These are phyloP conservation scores for Apostichopus japonicus DNA, from an alignment of 35 echinoderm and acorn worm genomes.

Conservation along the genomic window DNA sequence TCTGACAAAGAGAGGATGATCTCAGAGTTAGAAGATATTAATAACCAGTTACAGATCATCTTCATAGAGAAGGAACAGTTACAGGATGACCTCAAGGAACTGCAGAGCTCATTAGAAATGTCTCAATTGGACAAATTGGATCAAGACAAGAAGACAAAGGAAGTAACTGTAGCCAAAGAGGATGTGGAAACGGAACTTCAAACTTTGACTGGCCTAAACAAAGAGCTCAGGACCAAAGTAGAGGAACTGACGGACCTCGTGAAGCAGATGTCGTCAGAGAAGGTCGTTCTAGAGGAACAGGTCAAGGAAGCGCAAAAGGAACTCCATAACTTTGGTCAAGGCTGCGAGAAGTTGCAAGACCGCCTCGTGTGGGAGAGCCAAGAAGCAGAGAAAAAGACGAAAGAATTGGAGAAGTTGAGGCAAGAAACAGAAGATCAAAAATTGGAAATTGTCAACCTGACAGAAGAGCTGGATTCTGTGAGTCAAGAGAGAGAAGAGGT, in stretches of 20 bases:
- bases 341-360: slow-evolving; percentile 36
- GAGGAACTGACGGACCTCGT: slow-evolving; percentile 13
- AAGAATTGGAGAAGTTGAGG: slow-evolving; percentile 21
- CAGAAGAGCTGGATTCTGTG: slow-evolving; percentile 47
- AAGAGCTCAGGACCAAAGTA: slow-evolving; percentile 28
- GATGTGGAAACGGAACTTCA: background rate
- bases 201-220: slow-evolving; percentile 46
- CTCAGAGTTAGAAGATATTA: background rate
- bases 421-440: background rate
- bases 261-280: background rate
- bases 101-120: slow-evolving; percentile 15
- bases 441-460: slow-evolving; percentile 28
- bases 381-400: background rate
- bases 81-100: background rate
- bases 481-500: slow-evolving; percentile 14
- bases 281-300: slow-evolving; percentile 24
- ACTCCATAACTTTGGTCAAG: slow-evolving; percentile 24
- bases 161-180: slow-evolving; percentile 6
- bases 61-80: slow-evolving; percentile 36
- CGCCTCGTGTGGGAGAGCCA: background rate
- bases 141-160: slow-evolving; percentile 22
- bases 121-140: background rate
- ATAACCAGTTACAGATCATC: background rate
- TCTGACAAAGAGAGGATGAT: slow-evolving; percentile 5
- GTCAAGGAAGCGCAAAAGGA: slow-evolving; percentile 19